Base-by-base conservation (phyloP, 2,113 vertebrate species). In the Gasterosteus nipponicus region DNA sequence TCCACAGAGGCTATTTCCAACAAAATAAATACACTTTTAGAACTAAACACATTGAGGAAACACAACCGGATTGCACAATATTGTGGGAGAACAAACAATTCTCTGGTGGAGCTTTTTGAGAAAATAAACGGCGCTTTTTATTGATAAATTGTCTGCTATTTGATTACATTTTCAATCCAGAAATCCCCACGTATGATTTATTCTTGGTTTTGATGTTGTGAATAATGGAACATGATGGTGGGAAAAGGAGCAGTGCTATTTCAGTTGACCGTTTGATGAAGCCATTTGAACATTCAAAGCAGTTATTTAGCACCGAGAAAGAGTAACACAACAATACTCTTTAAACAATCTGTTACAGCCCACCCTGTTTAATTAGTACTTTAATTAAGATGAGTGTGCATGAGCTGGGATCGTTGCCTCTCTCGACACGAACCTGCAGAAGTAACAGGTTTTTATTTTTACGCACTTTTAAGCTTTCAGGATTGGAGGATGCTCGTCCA, bases 371-470 rank as follows among this genome's bases (percentile, higher is more conserved):
- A 74, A 70, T 83, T 54, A 66, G 53, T 18, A 62, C 9, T 54
- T 41, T 67, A 54, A 79, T 79, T 75, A 83, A 79, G 60, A 71
- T 42, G 54, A 70, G 70, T 56, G 46, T 61, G 56, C 47, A n/a
- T 75, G 71, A 57, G 61, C 47, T 58, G 41, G 72, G 66, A 75
- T 61, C 76, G 29, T 35, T 75, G 56, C 31, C 56, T 84, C 56
- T 83, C 46, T 51, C 66, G 44, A 44, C 33, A 44, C 56, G 39
- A 57, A 44, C 49, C 61, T n/a, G 47, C 53, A 49, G 18, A 31
- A 46, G 35, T 58, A 68, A 57, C 46, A 71, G 38, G 57, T 62
- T 33, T 22, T 69, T 53, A 35, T 42, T 42, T 44, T 46, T 33
- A 63, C 39, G 49, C 75, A 59, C 44, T 44, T 67, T 74, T 49